Evolutionary conservation across 2,113 vertebrate species (phyloP), one percentile per base, ranked within the genome.

Genomic region (Kryptolebias marmoratus): DNA sequence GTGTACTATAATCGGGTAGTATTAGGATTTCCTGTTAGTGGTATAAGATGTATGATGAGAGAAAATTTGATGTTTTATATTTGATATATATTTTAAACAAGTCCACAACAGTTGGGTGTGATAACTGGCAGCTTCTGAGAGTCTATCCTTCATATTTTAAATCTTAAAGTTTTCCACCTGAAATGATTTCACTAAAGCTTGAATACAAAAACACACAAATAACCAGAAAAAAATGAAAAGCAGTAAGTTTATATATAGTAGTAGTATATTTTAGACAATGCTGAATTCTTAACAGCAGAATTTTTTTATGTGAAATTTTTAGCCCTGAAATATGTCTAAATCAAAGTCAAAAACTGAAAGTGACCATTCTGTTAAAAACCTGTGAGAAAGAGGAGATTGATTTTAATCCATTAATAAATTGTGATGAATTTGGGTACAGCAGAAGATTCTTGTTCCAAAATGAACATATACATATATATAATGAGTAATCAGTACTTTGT

Each of bases 231-330:
- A 63, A 61, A 59, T 78, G 16, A 47, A 81, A 76, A 75, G 84
- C 73, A n/a, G 65, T 28, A 76, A 71, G 69, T 64, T 68, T 68
- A 62, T 22, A 22, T 22, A 22, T 22, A 22, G 22, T 22, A 22
- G 22, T 22, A 22, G 22, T 22, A 22, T 22, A 22, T 22, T 22
- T 22, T 22, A 71, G 89, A 91, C 89, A 87, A 82, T 61, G 61
- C 87, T 80, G 85, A 92, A 93, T 94, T 92, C 94, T 94, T 93
- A 93, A 74, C 79, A 73, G 78, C 70, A 60, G 79, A 84, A 78
- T 53, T 73, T 22, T 65, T 84, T 87, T 90, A 88, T 87, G 76
- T 82, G 70, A 36, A 15, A 49, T 64, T 49, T 12, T 75, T 79
- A 55, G 56, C 49, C 32, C 32, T 36, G 71, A 6, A 85, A 88